Percentiles rank a stretch among this genome's conserved stretches.
phyloP scores from a whole-genome alignment of 2,888 invertebrate species.

The Arctia plantaginis region DNA sequence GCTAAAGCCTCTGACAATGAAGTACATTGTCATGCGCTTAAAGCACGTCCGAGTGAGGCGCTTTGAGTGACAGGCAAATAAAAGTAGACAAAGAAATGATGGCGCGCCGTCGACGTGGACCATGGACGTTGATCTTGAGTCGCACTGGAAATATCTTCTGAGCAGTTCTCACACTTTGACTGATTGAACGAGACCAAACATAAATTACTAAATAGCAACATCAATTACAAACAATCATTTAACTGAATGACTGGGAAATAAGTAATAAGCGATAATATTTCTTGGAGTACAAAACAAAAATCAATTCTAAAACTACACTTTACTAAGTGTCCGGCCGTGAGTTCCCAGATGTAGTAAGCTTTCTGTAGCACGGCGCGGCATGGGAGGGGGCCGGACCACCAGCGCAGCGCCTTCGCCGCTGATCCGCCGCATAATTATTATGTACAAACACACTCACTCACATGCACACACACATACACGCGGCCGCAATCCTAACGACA shows the following conservation, averaged over 20 bases:
- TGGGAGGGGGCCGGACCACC: slow-evolving; percentile 76
- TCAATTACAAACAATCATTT: slow-evolving; percentile 24
- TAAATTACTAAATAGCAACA: slow-evolving; percentile 41
- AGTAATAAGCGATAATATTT: slow-evolving; percentile 62
- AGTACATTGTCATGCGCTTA: slow-evolving; percentile 76
- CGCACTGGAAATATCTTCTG: slow-evolving; percentile 46
- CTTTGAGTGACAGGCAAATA: slow-evolving; percentile 83
- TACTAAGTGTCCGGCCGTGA: slow-evolving; percentile 71
- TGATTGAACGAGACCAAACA: slow-evolving; percentile 46
- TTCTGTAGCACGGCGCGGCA: slow-evolving; percentile 59
- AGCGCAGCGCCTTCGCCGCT: slow-evolving; percentile 81
- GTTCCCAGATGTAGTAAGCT: slow-evolving; percentile 77
- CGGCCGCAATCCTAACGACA: slow-evolving; percentile 71
- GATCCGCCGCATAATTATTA: slow-evolving; percentile 84
- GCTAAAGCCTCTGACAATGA: slow-evolving; percentile 76
- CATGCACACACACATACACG: slow-evolving; percentile 70
- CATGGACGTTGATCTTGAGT: slow-evolving; percentile 43
- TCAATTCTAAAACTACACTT: slow-evolving; percentile 59
- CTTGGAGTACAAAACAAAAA: slow-evolving; percentile 62
- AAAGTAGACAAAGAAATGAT: slow-evolving; percentile 74
- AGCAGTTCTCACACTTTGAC: slow-evolving; percentile 74
- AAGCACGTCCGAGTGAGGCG: slow-evolving; percentile 69
- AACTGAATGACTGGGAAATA: slow-evolving; percentile 53
- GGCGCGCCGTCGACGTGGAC: slow-evolving; percentile 56
- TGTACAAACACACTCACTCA: slow-evolving; percentile 76